phyloP scores from a whole-genome alignment of 1,140 invertebrate genomes.

The Parasteatoda tepidariorum region DNA sequence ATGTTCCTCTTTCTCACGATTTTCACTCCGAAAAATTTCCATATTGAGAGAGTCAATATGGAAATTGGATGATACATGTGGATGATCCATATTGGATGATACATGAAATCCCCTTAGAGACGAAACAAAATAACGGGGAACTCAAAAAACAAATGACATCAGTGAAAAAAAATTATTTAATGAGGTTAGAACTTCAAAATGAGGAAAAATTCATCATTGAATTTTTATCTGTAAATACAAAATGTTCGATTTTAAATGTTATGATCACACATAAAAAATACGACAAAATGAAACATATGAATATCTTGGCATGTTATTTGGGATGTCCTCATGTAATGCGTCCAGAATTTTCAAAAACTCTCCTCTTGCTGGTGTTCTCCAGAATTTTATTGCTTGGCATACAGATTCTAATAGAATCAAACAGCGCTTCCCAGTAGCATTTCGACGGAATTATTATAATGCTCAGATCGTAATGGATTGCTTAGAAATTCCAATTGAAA shows the following conservation, averaged over 20 bases:
- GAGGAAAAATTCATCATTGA: not conserved
- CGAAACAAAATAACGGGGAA: too few relatives aligned
- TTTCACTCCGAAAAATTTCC: too few relatives aligned
- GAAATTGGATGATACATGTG: too few relatives aligned
- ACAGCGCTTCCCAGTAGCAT: not conserved
- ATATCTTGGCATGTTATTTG: conserved; percentile 7
- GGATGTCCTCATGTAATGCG: conserved; percentile 3
- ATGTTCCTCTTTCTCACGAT: too few relatives aligned
- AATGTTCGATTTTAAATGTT: not conserved
- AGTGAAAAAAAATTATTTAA: too few relatives aligned
- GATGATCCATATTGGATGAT: too few relatives aligned
- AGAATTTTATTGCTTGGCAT: conserved; percentile 11
- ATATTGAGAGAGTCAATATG: too few relatives aligned
- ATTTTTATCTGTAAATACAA: not conserved
- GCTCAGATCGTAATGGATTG: conserved; percentile 61
- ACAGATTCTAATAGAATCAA: not conserved
- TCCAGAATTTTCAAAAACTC: not conserved
- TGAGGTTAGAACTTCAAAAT: too few relatives aligned
- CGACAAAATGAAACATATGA: not conserved
- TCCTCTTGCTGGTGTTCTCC: not conserved
- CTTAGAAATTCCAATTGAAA: conserved; percentile 61
- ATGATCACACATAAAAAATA: conserved; percentile 9
- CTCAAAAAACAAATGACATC: too few relatives aligned
- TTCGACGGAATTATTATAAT: not conserved
- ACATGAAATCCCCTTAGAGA: too few relatives aligned